A percentile compares a stretch with the other conserved stretches of the same genome.
Conservation (phyloP, 1,140 invertebrate genomes). For the Melanaphis sacchari region DNA sequence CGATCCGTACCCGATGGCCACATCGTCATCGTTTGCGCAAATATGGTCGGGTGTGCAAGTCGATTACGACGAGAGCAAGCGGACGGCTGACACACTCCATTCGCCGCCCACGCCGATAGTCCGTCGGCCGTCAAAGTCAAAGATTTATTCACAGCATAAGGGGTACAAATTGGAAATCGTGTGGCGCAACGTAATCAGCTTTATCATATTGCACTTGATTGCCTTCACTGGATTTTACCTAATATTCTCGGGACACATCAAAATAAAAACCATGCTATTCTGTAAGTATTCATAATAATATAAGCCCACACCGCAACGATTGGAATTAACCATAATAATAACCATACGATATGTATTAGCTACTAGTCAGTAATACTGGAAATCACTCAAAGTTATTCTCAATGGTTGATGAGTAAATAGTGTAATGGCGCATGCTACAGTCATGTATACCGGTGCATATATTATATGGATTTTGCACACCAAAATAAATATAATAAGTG, state of each 20-base stretch:
- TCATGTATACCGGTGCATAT: too few species aligned
- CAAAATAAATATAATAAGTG: too few species aligned
- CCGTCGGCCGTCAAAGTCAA: neutral
- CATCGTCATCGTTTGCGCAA: constrained; percentile 15
- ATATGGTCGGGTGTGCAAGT: constrained; percentile 13
- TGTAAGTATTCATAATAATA: constrained; percentile 19
- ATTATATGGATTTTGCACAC: too few species aligned
- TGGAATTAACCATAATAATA: neutral
- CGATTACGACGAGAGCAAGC: neutral
- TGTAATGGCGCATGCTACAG: too few species aligned
- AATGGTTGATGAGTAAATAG: too few species aligned
- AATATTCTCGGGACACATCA: constrained; percentile 61
- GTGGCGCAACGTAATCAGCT: constrained; percentile 77
- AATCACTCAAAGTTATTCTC: too few species aligned
- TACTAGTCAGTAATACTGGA: too few species aligned
- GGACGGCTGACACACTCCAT: neutral
- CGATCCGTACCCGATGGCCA: neutral
- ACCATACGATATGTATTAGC: too few species aligned
- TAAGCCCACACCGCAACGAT: neutral
- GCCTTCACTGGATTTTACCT: constrained; percentile 72
- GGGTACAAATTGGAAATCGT: constrained; percentile 71
- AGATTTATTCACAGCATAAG: neutral
- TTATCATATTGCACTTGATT: constrained; percentile 71
- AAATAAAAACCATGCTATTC: neutral
- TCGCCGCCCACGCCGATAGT: constrained; percentile 69